phyloP scores from a whole-genome alignment of 2,888 invertebrate species.

The Dryocosmus kuriphilus region DNA sequence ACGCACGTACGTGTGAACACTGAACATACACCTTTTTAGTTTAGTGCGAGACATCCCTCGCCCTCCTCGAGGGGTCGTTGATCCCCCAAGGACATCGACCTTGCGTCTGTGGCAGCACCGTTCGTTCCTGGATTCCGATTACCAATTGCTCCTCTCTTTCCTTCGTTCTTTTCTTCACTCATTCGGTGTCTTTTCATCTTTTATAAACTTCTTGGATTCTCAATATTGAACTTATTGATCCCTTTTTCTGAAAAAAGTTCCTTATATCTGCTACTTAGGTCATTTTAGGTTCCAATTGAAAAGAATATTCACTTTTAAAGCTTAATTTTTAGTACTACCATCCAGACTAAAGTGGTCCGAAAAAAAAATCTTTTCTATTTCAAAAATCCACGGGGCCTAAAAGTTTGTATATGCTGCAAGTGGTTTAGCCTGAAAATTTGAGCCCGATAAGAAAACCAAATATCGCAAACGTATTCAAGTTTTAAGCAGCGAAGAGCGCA shows the following conservation, averaged over 20 bases:
- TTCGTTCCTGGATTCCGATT: constrained; percentile 75
- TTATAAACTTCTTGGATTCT: not conserved
- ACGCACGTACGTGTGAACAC: constrained; percentile 23
- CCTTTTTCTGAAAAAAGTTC: not conserved
- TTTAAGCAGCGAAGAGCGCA: too few species aligned
- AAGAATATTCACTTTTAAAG: not conserved
- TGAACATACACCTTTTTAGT: constrained; percentile 30
- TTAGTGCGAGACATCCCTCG: constrained; percentile 58
- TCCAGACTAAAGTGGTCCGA: too few species aligned
- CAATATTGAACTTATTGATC: not conserved
- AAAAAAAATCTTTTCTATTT: too few species aligned
- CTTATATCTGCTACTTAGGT: not conserved
- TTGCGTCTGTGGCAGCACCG: constrained; percentile 74
- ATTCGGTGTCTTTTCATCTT: not conserved
- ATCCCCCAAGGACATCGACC: constrained; percentile 78
- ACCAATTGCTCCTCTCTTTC: constrained; percentile 63
- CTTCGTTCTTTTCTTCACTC: constrained; percentile 2
- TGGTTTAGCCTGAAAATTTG: too few species aligned
- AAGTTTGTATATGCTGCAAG: too few species aligned
- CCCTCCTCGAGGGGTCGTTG: constrained; percentile 76
- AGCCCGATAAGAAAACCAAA: too few species aligned
- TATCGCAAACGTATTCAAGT: too few species aligned
- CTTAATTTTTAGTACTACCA: not conserved
- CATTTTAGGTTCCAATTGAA: not conserved
- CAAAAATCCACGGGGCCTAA: too few species aligned